These are phyloP conservation scores for Palloptera scutellata DNA, from an alignment of 2,888 invertebrate species.

Conservation along the genomic window DNA sequence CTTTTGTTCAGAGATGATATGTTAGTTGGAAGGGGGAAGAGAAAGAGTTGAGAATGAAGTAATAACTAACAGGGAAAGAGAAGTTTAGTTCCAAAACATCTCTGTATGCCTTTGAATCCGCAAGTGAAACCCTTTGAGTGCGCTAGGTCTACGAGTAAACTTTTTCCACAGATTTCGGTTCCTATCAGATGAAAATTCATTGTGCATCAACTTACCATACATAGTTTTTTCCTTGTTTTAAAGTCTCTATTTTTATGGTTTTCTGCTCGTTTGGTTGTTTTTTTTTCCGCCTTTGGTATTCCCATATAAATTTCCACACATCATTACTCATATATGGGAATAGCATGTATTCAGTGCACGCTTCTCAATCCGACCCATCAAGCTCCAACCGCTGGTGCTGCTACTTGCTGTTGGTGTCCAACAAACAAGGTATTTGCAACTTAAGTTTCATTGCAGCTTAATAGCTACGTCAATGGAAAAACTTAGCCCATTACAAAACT, in stretches of 20 bases:
- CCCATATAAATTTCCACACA: slow-evolving; percentile 41
- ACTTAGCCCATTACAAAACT: slow-evolving; percentile 44
- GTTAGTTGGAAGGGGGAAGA: too few relatives aligned
- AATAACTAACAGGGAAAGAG: not conserved
- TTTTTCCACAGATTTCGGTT: too few relatives aligned
- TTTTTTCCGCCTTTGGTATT: not conserved
- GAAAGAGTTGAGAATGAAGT: slow-evolving; percentile 11
- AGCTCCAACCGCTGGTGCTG: slow-evolving; percentile 13
- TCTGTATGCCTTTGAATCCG: too few relatives aligned
- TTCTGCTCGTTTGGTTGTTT: not conserved
- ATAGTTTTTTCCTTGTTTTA: too few relatives aligned
- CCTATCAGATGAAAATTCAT: too few relatives aligned
- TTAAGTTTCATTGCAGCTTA: slow-evolving; percentile 45
- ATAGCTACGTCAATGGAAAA: slow-evolving; percentile 47
- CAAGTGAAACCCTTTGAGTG: too few relatives aligned
- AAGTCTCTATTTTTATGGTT: too few relatives aligned
- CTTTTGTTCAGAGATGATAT: too few relatives aligned
- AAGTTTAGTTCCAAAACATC: too few relatives aligned
- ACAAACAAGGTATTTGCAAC: slow-evolving; percentile 36
- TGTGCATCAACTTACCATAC: too few relatives aligned
- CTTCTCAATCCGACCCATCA: slow-evolving; percentile 1
- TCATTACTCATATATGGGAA: slow-evolving; percentile 40
- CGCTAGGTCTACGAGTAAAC: too few relatives aligned
- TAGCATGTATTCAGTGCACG: not conserved
- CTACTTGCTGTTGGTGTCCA: slow-evolving; percentile 11